Evolutionary conservation across 1,140 invertebrate species (phyloP).

Genomic region (Gonioctena quinquepunctata): DNA sequence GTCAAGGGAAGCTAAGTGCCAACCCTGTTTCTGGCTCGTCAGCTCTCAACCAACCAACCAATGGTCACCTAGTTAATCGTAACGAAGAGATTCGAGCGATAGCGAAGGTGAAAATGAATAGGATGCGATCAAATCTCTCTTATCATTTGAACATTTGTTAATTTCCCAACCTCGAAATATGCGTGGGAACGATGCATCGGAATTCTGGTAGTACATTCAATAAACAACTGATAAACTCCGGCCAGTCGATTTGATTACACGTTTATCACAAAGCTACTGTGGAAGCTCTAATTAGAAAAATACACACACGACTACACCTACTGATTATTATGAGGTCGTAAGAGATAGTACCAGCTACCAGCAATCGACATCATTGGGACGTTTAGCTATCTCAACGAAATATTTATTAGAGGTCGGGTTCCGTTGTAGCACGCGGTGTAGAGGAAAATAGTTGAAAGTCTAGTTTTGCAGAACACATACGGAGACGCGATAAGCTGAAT

Average conservation of each 20-base stretch:
- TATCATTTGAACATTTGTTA: too few species aligned
- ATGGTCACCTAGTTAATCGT: too few species aligned
- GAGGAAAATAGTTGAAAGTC: constrained; percentile 32
- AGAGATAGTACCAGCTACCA: not conserved
- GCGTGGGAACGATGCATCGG: not conserved
- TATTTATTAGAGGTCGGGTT: constrained; percentile 14
- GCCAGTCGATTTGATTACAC: not conserved
- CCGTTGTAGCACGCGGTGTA: constrained; percentile 3
- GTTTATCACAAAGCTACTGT: not conserved
- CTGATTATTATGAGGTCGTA: constrained; percentile 8
- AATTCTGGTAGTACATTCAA: not conserved
- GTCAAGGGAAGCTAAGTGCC: too few species aligned
- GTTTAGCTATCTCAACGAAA: not conserved
- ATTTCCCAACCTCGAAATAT: not conserved
- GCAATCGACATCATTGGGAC: not conserved
- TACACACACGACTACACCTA: constrained; percentile 5
- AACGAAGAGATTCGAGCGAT: too few species aligned
- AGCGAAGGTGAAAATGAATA: too few species aligned
- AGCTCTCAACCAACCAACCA: too few species aligned
- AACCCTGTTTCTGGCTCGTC: too few species aligned
- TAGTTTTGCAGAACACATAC: constrained; percentile 33
- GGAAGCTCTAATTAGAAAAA: constrained; percentile 12
- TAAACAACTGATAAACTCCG: not conserved
- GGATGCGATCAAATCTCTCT: too few species aligned
- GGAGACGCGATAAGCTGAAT: constrained; percentile 31